These are phyloP conservation scores for Stenolophus ochropezus DNA, from an alignment of 2,888 invertebrate genomes.

Conservation along the genomic window DNA sequence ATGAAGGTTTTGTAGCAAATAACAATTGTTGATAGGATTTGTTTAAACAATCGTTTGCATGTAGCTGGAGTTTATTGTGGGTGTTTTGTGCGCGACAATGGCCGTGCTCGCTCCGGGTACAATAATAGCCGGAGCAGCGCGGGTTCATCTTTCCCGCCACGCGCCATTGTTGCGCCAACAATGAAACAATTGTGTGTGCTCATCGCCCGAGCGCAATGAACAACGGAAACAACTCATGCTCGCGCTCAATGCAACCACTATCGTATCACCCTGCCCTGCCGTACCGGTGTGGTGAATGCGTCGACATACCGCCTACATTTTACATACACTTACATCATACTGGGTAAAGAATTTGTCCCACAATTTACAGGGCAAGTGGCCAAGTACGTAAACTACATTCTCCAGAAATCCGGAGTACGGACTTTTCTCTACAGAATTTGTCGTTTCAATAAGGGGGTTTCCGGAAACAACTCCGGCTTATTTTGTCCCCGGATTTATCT, in stretches of 20 bases:
- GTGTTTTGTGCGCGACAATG: slow-evolving; percentile 7
- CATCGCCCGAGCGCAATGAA: slow-evolving; percentile 29
- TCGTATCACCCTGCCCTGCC: background rate
- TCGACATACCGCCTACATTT: slow-evolving; percentile 11
- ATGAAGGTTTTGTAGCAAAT: too few species aligned
- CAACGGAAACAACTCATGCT: slow-evolving; percentile 42
- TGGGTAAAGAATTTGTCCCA: background rate
- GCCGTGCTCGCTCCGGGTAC: slow-evolving; percentile 18
- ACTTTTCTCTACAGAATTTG: too few species aligned
- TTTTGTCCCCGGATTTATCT: too few species aligned
- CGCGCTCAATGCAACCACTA: background rate
- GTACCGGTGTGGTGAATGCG: background rate
- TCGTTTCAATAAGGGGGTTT: too few species aligned
- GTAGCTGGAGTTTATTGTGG: background rate
- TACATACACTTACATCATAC: slow-evolving; percentile 12
- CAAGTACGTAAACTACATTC: too few species aligned
- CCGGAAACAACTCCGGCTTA: too few species aligned
- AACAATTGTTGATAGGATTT: background rate
- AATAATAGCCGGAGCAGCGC: slow-evolving; percentile 6
- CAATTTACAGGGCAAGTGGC: background rate
- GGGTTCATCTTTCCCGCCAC: background rate
- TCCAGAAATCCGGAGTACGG: too few species aligned
- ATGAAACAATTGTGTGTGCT: slow-evolving; percentile 25
- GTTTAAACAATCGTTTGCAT: background rate
- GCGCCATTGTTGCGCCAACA: slow-evolving; percentile 21